These are phyloP conservation scores for Chloroclysta siterata DNA, from an alignment of 2,888 invertebrate genomes.

Conservation along the genomic window DNA sequence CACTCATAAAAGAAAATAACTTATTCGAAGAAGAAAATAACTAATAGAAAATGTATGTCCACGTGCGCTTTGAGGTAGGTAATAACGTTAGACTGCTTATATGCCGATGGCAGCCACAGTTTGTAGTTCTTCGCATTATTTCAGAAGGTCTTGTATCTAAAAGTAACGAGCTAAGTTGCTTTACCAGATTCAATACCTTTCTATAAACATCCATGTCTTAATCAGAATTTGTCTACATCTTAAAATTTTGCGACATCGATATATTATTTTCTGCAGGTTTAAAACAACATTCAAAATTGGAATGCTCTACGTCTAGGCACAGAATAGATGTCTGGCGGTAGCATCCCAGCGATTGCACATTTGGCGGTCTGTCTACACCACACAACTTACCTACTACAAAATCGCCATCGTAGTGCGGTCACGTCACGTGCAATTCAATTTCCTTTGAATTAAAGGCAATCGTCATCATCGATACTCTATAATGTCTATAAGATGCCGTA, in stretches of 20 bases:
- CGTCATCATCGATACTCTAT: constrained; percentile 5
- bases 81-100: no score
- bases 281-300: background rate
- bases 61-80: no score
- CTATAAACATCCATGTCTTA: no score
- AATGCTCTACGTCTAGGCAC: constrained; percentile 4
- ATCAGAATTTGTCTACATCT: background rate
- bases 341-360: constrained; percentile 22
- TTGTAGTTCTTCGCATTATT: no score
- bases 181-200: no score
- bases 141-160: no score
- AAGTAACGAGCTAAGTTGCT: no score
- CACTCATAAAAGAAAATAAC: no score
- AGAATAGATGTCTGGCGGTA: constrained; percentile 3
- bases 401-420: constrained; percentile 12
- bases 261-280: background rate
- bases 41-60: no score
- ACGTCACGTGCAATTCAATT: constrained; percentile 29
- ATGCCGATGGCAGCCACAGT: no score
- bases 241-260: background rate
- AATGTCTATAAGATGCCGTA: constrained; percentile 4
- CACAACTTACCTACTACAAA: constrained; percentile 7
- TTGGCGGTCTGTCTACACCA: constrained; percentile 7
- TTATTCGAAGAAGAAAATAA: no score
- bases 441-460: constrained; percentile 19